Evolutionary conservation across 2,797 vertebrate genomes (phyloP).

Genomic region (Molossus alvarezi): DNA sequence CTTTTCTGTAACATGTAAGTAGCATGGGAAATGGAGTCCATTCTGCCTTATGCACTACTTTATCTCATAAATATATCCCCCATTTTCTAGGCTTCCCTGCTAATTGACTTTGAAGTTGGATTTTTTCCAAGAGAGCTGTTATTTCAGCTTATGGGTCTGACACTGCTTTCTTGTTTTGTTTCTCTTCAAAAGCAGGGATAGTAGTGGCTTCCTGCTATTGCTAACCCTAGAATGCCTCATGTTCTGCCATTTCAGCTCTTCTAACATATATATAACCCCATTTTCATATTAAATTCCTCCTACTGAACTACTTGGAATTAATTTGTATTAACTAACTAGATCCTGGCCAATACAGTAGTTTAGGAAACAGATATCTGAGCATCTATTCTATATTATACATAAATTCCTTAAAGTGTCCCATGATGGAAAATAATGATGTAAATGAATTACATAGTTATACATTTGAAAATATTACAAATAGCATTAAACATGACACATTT

Average conservation of each 20-base stretch:
- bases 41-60: neutral
- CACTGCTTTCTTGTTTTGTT: neutral
- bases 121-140: neutral
- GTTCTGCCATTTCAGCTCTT: slow-evolving; percentile 20
- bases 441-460: neutral
- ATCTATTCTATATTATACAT: neutral
- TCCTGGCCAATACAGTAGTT: neutral
- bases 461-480: slow-evolving; percentile 58
- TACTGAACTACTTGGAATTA: slow-evolving; percentile 1
- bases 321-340: slow-evolving; percentile 9
- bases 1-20: neutral
- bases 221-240: neutral
- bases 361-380: neutral
- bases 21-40: neutral
- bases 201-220: neutral
- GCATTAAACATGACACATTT: neutral
- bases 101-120: neutral
- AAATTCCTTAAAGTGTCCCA: neutral
- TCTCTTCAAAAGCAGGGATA: neutral
- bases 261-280: neutral
- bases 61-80: neutral
- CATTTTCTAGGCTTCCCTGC: neutral
- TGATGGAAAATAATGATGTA: slow-evolving; percentile 41
- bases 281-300: neutral
- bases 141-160: neutral